Percentiles rank a stretch among this genome's conserved stretches.
Evolutionary conservation across 2,113 vertebrate species (phyloP).

Genomic region (Apodemus sylvaticus): DNA sequence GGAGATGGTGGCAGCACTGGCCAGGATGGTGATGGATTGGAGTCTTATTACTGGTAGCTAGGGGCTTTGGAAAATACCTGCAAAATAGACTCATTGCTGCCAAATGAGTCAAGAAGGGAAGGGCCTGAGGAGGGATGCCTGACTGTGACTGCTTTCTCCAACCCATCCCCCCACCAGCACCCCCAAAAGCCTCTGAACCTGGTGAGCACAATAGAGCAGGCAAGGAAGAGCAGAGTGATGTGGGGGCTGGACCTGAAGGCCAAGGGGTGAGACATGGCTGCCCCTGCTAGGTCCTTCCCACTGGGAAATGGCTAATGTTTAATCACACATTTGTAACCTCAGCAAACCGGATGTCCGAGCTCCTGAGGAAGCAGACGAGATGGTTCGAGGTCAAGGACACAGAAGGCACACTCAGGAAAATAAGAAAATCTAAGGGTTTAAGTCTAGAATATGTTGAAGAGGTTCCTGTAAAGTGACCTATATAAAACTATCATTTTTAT

Average conservation of each 20-base stretch:
- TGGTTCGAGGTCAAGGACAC: not conserved
- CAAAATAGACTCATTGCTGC: not conserved
- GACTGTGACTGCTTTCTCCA: not conserved
- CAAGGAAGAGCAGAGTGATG: not conserved
- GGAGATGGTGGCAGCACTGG: too few relatives aligned
- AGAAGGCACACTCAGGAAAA: not conserved
- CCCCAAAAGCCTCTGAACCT: not conserved
- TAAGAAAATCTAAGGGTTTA: not conserved
- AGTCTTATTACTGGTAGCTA: not conserved
- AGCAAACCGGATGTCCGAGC: not conserved
- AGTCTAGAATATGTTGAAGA: not conserved
- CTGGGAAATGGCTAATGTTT: not conserved
- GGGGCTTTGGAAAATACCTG: not conserved
- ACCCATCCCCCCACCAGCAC: too few relatives aligned
- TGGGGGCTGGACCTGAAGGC: not conserved
- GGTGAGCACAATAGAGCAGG: not conserved
- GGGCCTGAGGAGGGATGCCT: too few relatives aligned
- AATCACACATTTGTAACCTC: not conserved
- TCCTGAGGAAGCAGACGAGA: not conserved
- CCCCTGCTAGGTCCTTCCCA: not conserved
- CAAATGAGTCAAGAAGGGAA: not conserved
- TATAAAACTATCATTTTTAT: not conserved
- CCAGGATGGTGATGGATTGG: not conserved
- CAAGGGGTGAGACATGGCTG: not conserved
- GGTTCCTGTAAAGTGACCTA: not conserved